These are phyloP conservation scores for Archips crataeganus DNA, from an alignment of 2,888 invertebrate species.

Conservation along the genomic window DNA sequence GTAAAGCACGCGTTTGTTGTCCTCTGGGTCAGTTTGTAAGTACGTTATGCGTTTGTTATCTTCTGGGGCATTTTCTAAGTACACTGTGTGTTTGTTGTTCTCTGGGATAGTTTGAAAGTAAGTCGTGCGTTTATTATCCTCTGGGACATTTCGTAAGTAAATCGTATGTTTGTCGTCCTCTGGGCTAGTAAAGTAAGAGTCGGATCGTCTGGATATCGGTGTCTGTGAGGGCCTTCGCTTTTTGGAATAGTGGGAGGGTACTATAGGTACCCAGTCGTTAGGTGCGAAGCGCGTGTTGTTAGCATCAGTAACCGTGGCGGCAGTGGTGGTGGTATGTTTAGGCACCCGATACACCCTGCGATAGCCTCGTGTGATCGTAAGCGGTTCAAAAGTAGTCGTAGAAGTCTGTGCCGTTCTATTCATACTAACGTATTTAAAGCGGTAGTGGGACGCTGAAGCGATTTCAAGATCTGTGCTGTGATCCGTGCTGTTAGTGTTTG, in stretches of 20 bases:
- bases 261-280: conserved; percentile 80
- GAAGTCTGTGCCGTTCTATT: conserved; percentile 51
- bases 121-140: background rate
- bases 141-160: background rate
- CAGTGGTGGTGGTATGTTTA: conserved; percentile 58
- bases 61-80: background rate
- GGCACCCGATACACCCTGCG: conserved; percentile 72
- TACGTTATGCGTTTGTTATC: background rate
- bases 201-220: conserved; percentile 65
- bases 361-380: conserved; percentile 63
- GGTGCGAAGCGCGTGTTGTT: conserved; percentile 62
- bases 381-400: conserved; percentile 53
- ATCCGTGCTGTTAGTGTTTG: conserved; percentile 49
- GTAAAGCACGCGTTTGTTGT: background rate
- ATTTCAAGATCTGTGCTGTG: conserved; percentile 54
- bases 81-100: background rate
- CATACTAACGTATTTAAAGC: conserved; percentile 59
- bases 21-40: background rate
- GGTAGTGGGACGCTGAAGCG: conserved; percentile 59
- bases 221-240: conserved; percentile 54
- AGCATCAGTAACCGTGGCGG: conserved; percentile 40
- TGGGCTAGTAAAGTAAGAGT: conserved; percentile 47
- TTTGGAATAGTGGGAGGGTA: conserved; percentile 72
- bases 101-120: background rate
- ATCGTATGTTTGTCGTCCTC: conserved; percentile 61